A percentile compares a stretch with the other conserved stretches of the same genome.
These are phyloP conservation scores for Sinonovacula constricta DNA, from an alignment of 1,140 invertebrate species.

Conservation along the genomic window DNA sequence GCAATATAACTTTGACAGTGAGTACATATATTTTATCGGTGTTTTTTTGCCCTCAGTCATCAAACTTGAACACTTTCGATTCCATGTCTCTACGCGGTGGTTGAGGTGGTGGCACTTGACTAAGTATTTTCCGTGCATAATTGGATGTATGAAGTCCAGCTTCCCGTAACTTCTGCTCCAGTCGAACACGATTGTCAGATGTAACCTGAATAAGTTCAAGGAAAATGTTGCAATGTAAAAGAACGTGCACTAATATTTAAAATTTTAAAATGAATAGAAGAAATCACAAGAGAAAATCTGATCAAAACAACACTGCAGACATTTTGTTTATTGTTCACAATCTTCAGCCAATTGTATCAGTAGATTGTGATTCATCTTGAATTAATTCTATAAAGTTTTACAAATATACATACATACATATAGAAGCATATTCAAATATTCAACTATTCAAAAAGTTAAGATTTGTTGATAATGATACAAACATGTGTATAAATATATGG, in stretches of 20 bases:
- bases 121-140: constrained; percentile 71
- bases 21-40: no score
- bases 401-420: no score
- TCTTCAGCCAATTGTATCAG: no score
- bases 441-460: no score
- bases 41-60: background rate
- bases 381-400: no score
- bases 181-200: constrained; percentile 71
- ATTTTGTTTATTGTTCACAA: background rate
- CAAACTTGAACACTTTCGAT: constrained; percentile 68
- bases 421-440: no score
- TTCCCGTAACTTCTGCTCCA: constrained; percentile 72
- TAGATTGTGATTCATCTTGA: no score
- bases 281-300: background rate
- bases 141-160: constrained; percentile 72
- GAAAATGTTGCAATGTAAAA: background rate
- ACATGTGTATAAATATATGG: no score
- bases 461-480: no score
- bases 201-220: constrained; percentile 72
- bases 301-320: background rate
- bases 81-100: constrained; percentile 72
- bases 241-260: background rate
- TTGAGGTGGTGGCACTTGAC: constrained; percentile 63
- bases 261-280: background rate
- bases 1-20: no score